A percentile compares a stretch with the other conserved stretches of the same genome.
Conservation (phyloP, 2,888 invertebrate genomes). For the Idaea straminata region DNA sequence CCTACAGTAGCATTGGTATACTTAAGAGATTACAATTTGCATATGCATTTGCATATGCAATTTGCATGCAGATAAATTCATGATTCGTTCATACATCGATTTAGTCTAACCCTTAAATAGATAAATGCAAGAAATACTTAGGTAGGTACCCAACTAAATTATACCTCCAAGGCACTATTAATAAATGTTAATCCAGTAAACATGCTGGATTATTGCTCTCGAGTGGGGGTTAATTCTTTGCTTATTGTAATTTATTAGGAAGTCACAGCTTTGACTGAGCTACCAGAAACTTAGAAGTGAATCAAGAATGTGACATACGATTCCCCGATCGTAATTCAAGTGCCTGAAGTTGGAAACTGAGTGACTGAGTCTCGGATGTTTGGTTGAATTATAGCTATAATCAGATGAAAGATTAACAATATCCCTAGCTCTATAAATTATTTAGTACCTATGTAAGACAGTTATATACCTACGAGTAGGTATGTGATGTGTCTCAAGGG, state of each 20-base stretch:
- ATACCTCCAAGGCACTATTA: no score
- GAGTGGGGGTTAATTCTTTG: background rate
- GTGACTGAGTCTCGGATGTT: background rate
- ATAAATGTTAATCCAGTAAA: background rate
- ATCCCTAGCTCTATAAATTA: background rate
- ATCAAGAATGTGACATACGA: background rate
- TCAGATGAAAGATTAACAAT: background rate
- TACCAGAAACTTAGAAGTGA: no score
- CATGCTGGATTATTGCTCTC: background rate
- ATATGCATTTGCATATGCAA: no score
- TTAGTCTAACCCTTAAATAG: no score
- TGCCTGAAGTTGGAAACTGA: background rate
- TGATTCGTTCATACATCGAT: no score
- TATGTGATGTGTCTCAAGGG: background rate
- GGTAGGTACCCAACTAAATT: no score
- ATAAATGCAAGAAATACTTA: no score
- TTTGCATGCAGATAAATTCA: no score
- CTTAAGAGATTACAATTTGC: no score
- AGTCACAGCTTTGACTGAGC: background rate
- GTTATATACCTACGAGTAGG: background rate
- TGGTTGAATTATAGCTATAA: background rate
- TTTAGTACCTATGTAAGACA: no score
- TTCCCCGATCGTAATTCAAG: background rate
- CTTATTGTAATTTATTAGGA: background rate
- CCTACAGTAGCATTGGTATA: no score